Percentiles rank a stretch among this genome's conserved stretches.
Evolutionary conservation across 2,113 vertebrate species (phyloP).

Genomic region (Poeciliopsis turrubarensis): DNA sequence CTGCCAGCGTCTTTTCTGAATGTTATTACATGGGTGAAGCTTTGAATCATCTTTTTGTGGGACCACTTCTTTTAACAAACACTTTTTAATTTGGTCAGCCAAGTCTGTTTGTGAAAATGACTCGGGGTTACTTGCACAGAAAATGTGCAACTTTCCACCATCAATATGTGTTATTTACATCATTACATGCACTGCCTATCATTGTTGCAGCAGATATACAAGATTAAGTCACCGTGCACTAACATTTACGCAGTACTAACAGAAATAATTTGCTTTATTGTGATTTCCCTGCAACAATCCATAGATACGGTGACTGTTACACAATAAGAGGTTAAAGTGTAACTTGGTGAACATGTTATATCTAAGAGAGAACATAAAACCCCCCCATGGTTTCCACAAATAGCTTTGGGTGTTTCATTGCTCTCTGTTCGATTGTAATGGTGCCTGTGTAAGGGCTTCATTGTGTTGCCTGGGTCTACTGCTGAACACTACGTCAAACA

Average conservation of each 20-base stretch:
- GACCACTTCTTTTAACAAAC: too few species aligned
- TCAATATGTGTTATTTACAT: neutral
- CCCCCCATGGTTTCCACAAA: neutral
- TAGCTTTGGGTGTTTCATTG: conserved; percentile 6
- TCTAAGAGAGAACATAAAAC: conserved; percentile 18
- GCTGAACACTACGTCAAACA: conserved; percentile 64
- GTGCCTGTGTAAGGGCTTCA: conserved; percentile 20
- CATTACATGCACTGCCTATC: too few species aligned
- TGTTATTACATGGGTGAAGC: too few species aligned
- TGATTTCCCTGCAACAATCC: neutral
- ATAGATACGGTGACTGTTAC: neutral
- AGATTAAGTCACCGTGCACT: neutral
- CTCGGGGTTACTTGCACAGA: neutral
- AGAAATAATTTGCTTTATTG: neutral
- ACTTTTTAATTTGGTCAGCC: too few species aligned
- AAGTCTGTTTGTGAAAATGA: too few species aligned
- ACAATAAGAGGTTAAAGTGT: neutral
- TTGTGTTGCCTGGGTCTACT: conserved; percentile 39
- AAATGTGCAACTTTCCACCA: neutral
- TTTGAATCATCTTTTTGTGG: too few species aligned
- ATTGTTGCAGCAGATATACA: neutral
- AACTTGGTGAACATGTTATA: neutral
- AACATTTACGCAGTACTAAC: neutral
- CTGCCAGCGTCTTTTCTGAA: too few species aligned
- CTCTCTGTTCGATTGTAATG: conserved; percentile 27